Conservation (phyloP, 37 sponge, comb jelly and placozoan species). For the Agelas oroides region DNA sequence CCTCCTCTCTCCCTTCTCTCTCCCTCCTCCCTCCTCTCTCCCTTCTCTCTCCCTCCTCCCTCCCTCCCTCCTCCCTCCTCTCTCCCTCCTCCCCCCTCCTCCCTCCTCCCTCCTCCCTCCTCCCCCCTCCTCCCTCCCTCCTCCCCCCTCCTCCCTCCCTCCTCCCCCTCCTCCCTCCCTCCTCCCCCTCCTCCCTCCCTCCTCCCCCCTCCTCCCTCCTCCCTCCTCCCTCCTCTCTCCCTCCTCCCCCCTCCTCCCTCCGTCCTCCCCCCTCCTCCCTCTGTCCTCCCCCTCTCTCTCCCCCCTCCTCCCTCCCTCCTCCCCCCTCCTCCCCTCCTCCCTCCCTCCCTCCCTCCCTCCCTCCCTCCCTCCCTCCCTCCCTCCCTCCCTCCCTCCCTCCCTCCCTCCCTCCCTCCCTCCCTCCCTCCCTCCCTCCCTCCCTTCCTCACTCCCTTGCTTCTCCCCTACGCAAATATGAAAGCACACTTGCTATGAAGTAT, state of each 20-base stretch:
- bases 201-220: slow-evolving; percentile 60
- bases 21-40: too few species aligned
- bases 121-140: slow-evolving; percentile 61
- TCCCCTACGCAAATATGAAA: too few species aligned
- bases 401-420: slow-evolving; percentile 27
- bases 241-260: slow-evolving; percentile 67
- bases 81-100: too few species aligned
- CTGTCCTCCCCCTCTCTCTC: slow-evolving; percentile 54
- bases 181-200: slow-evolving; percentile 63
- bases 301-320: slow-evolving; percentile 58
- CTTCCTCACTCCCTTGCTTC: too few species aligned
- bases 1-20: too few species aligned
- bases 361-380: slow-evolving; percentile 56
- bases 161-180: slow-evolving; percentile 60
- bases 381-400: slow-evolving; percentile 48
- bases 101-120: too few species aligned
- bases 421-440: too few species aligned
- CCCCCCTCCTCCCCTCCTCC: slow-evolving; percentile 53
- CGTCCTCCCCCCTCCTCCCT: slow-evolving; percentile 65
- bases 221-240: slow-evolving; percentile 65
- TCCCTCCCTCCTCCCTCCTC: slow-evolving; percentile 62
- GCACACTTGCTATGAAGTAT: too few species aligned
- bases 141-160: slow-evolving; percentile 67
- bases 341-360: slow-evolving; percentile 59
- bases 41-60: slow-evolving; percentile 60